Evolutionary conservation across 2,888 invertebrate species (phyloP).

Genomic region (Eupeodes luniger): DNA sequence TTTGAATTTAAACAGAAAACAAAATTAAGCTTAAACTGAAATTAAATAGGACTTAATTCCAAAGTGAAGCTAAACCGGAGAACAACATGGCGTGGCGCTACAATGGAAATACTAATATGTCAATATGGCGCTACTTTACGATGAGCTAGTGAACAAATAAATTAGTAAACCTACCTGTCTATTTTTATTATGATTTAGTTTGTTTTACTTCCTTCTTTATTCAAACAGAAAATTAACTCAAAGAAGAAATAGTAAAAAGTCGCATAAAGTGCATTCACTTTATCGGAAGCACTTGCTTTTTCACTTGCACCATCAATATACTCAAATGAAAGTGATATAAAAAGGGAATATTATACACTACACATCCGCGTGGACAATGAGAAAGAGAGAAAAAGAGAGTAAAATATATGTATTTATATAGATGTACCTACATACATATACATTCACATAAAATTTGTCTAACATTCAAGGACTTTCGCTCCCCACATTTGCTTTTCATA

Average conservation of each 20-base stretch:
- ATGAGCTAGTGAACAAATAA: no score
- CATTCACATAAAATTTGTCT: slow-evolving; percentile 48
- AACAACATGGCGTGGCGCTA: no score
- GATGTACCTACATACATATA: slow-evolving; percentile 2
- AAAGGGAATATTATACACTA: slow-evolving; percentile 3
- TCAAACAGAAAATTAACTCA: slow-evolving; percentile 23
- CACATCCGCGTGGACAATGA: not conserved
- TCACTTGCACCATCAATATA: slow-evolving; percentile 59
- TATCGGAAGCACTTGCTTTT: slow-evolving; percentile 63
- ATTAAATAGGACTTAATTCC: no score
- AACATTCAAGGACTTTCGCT: slow-evolving; percentile 74
- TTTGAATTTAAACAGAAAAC: no score
- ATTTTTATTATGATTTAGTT: not conserved
- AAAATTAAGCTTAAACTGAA: no score
- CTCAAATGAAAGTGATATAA: slow-evolving; percentile 71
- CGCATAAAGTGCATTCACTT: slow-evolving; percentile 74
- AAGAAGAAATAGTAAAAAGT: slow-evolving; percentile 8
- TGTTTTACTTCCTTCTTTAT: slow-evolving; percentile 35
- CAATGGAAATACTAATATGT: no score
- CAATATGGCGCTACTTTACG: no score
- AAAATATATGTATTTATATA: slow-evolving; percentile 3
- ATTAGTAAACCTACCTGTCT: no score
- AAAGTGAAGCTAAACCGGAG: no score
- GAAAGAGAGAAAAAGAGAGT: slow-evolving; percentile 14
- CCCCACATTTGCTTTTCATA: slow-evolving; percentile 42